phyloP scores from a whole-genome alignment of 2,797 vertebrate genomes.

The Cirrhinus mrigala region DNA sequence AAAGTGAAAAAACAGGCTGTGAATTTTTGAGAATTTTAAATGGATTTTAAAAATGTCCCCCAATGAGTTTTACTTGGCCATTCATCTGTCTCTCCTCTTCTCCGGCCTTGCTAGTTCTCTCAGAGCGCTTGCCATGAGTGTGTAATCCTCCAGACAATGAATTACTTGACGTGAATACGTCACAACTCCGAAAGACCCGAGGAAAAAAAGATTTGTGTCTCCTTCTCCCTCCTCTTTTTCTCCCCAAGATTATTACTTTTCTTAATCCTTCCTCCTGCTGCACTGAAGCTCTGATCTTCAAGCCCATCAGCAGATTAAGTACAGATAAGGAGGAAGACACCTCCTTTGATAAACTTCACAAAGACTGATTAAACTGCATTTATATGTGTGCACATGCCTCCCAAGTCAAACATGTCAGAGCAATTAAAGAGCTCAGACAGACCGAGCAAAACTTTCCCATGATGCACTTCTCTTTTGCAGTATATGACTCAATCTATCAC shows the following conservation, averaged over 20 bases:
- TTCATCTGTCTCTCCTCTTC: constrained; percentile 8
- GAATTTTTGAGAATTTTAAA: neutral
- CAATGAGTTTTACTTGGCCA: constrained; percentile 11
- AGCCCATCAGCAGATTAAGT: constrained; percentile 55
- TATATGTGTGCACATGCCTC: constrained; percentile 14
- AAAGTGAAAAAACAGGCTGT: neutral
- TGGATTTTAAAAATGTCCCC: neutral
- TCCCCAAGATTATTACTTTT: constrained; percentile 52
- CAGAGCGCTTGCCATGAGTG: neutral
- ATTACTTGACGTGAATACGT: constrained; percentile 22
- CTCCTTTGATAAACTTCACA: constrained; percentile 58
- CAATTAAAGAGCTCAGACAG: constrained; percentile 53
- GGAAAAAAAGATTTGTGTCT: constrained; percentile 34
- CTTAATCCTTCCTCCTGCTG: constrained; percentile 45
- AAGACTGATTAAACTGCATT: constrained; percentile 50
- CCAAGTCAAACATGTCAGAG: constrained; percentile 42
- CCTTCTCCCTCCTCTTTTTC: constrained; percentile 39
- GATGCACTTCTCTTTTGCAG: constrained; percentile 7
- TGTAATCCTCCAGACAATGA: constrained; percentile 32
- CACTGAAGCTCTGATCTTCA: constrained; percentile 39
- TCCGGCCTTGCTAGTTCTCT: neutral
- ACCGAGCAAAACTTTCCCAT: constrained; percentile 14
- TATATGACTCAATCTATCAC: neutral
- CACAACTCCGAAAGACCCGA: constrained; percentile 4
- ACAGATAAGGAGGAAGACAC: constrained; percentile 59